phyloP scores from a whole-genome alignment of 2,113 vertebrate species.

The Panurus biarmicus region DNA sequence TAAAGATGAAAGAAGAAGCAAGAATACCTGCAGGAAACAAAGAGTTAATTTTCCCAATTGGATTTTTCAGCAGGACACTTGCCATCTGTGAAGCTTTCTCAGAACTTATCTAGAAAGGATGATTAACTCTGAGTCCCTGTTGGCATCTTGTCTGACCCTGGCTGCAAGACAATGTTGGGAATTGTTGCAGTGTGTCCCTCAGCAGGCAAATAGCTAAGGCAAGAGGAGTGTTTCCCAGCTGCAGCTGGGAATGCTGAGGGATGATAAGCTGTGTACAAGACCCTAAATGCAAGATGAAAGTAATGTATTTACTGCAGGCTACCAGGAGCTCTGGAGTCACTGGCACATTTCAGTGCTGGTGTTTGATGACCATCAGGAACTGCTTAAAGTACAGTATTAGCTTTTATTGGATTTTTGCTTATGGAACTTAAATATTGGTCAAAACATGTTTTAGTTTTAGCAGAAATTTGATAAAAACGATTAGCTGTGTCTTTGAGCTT shows the following conservation, averaged over 20 bases:
- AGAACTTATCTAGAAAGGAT: background rate
- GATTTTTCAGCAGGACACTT: background rate
- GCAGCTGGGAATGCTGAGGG: background rate
- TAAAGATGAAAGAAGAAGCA: background rate
- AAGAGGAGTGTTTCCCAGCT: background rate
- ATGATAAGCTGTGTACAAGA: background rate
- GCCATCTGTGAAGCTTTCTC: background rate
- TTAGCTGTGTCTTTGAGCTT: background rate
- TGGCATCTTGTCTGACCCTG: background rate
- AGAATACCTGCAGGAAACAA: background rate
- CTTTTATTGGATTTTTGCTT: background rate
- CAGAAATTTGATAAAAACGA: background rate
- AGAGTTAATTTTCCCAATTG: background rate
- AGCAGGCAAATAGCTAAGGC: background rate
- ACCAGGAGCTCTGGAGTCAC: background rate
- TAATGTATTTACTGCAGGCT: background rate
- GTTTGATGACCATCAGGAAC: background rate
- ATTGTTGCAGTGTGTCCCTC: background rate
- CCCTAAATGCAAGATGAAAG: background rate
- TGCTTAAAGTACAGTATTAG: background rate
- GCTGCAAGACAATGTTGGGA: background rate
- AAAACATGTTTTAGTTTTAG: background rate
- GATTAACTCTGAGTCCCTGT: background rate
- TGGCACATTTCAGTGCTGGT: background rate
- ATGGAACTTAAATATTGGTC: background rate